A percentile compares a stretch with the other conserved stretches of the same genome.
These are phyloP conservation scores for Microcebus murinus DNA, from an alignment of 2,113 vertebrate genomes.

Conservation along the genomic window DNA sequence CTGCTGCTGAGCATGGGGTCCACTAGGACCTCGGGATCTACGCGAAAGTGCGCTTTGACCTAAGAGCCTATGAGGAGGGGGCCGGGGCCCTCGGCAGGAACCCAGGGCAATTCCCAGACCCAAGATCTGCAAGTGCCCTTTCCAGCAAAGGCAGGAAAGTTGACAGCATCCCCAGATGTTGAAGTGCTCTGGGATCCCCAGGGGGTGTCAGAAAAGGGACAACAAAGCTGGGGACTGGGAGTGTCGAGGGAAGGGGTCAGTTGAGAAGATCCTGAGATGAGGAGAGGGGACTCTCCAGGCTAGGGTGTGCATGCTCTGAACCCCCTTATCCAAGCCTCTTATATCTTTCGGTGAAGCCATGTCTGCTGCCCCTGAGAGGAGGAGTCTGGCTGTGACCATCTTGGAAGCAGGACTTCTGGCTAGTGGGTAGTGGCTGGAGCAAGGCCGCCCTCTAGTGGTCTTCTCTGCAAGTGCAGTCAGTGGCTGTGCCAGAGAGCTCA, in stretches of 20 bases:
- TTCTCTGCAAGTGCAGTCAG: background rate
- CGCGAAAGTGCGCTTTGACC: background rate
- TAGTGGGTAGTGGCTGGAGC: background rate
- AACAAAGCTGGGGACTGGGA: background rate
- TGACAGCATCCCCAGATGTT: too few relatives aligned
- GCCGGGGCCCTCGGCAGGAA: background rate
- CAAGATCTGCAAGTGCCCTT: background rate
- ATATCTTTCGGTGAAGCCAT: background rate
- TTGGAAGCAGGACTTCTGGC: fast-evolving
- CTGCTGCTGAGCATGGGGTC: background rate
- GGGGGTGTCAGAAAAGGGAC: background rate
- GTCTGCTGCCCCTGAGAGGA: background rate
- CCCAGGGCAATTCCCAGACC: background rate
- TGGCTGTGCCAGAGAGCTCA: background rate
- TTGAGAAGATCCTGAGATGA: background rate
- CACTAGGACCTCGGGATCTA: background rate
- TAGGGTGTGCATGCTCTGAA: background rate
- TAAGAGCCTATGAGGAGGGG: too few relatives aligned
- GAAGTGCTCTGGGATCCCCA: background rate
- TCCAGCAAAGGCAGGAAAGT: background rate
- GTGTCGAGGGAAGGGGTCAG: background rate
- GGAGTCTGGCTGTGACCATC: background rate
- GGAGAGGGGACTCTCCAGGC: background rate
- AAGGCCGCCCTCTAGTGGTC: background rate
- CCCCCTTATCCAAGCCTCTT: background rate